Evolutionary conservation across 2,888 invertebrate species (phyloP).

Genomic region (Peribatodes rhomboidaria): DNA sequence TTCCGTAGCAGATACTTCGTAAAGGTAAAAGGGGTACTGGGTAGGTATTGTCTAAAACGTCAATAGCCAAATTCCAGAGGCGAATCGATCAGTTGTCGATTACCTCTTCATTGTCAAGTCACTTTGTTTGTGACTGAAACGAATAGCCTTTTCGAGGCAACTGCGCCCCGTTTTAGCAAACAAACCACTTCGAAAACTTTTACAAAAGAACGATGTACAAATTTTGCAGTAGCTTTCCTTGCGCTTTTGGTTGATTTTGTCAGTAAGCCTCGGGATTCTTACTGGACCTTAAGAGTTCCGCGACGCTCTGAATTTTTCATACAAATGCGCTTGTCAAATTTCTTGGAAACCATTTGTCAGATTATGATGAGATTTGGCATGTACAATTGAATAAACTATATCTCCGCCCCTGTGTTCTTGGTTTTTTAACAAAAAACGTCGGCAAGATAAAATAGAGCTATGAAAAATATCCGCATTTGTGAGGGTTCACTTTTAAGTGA

Average conservation of each 20-base stretch:
- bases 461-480: too few relatives aligned
- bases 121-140: constrained; percentile 67
- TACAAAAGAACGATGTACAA: constrained; percentile 16
- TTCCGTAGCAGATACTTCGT: constrained; percentile 7
- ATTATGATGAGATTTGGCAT: too few relatives aligned
- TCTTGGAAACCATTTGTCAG: too few relatives aligned
- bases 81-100: constrained; percentile 57
- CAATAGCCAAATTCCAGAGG: constrained; percentile 42
- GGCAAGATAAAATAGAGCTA: too few relatives aligned
- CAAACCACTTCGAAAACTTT: constrained; percentile 61
- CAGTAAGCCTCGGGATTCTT: too few relatives aligned
- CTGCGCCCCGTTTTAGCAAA: constrained; percentile 66
- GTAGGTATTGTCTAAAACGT: constrained; percentile 47
- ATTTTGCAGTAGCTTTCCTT: constrained; percentile 13
- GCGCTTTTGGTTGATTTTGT: neutral
- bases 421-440: too few relatives aligned
- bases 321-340: too few relatives aligned
- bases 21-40: constrained; percentile 36
- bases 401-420: too few relatives aligned
- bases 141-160: constrained; percentile 63
- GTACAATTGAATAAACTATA: too few relatives aligned
- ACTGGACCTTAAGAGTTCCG: too few relatives aligned
- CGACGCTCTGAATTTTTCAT: too few relatives aligned
- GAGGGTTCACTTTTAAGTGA: too few relatives aligned
- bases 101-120: constrained; percentile 64